phyloP scores from a whole-genome alignment of 2,888 invertebrate species.

The Xanthorhoe designata region DNA sequence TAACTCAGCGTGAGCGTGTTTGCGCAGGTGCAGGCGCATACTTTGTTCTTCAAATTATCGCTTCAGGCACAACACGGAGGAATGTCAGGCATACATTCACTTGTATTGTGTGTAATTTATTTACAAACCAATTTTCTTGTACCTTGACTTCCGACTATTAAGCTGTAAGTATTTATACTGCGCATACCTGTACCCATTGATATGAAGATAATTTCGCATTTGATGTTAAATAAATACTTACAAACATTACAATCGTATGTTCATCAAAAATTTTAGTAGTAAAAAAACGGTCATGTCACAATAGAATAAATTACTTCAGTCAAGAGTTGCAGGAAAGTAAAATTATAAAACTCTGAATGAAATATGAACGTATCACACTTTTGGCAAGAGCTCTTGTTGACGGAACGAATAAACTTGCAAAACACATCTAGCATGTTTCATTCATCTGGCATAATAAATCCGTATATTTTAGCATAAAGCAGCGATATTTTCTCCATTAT shows the following conservation, averaged over 20 bases:
- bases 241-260: no score
- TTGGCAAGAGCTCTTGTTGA: conserved; percentile 25
- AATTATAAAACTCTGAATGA: conserved; percentile 1
- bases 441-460: conserved; percentile 31
- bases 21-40: conserved; percentile 76
- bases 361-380: conserved; percentile 7
- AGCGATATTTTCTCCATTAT: conserved; percentile 27
- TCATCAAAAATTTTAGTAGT: no score
- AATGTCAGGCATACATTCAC: conserved; percentile 41
- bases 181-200: background rate
- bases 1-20: conserved; percentile 75
- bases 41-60: conserved; percentile 83
- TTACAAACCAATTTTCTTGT: background rate
- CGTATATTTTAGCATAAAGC: conserved; percentile 26
- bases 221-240: no score
- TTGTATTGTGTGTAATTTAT: conserved; percentile 1
- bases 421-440: conserved; percentile 33
- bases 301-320: background rate
- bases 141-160: background rate
- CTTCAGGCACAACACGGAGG: conserved; percentile 58
- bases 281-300: no score
- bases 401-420: conserved; percentile 26
- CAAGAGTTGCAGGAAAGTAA: background rate
- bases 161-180: background rate
- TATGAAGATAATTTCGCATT: no score